Percentiles rank a stretch among this genome's conserved stretches.
These are phyloP conservation scores for Diplodus puntazzo DNA, from an alignment of 2,797 vertebrate species.

Conservation along the genomic window DNA sequence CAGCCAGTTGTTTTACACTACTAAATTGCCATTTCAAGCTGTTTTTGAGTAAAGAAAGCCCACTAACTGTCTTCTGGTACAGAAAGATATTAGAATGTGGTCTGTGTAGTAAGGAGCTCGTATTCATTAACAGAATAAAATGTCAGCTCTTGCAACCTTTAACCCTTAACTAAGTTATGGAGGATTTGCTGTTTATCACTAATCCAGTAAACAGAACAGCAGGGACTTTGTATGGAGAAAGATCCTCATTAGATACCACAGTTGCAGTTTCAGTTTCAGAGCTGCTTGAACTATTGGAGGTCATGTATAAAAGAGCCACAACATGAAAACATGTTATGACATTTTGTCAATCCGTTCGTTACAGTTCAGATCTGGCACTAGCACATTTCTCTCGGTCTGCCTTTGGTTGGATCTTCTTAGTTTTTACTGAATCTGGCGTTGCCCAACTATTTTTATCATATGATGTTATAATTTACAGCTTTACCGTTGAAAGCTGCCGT, in stretches of 20 bases:
- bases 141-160: conserved; percentile 38
- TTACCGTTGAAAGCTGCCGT: background rate
- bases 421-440: conserved; percentile 8
- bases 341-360: background rate
- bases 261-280: conserved; percentile 21
- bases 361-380: background rate
- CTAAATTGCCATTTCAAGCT: conserved; percentile 59
- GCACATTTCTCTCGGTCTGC: background rate
- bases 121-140: conserved; percentile 51
- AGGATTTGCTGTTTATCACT: conserved; percentile 49
- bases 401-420: background rate
- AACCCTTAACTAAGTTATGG: conserved; percentile 34
- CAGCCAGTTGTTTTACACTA: conserved; percentile 43
- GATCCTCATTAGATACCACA: conserved; percentile 26
- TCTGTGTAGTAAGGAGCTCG: conserved; percentile 18
- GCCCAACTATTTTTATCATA: background rate
- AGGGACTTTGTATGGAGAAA: conserved; percentile 15
- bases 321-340: background rate
- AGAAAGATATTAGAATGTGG: conserved; percentile 12
- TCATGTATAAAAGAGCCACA: conserved; percentile 27
- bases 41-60: conserved; percentile 42
- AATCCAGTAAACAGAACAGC: conserved; percentile 31
- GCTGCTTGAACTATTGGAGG: conserved; percentile 1
- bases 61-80: conserved; percentile 22
- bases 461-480: background rate